Evolutionary conservation across 2,797 vertebrate species (phyloP).

Genomic region (Cacajao melanocephalus): DNA sequence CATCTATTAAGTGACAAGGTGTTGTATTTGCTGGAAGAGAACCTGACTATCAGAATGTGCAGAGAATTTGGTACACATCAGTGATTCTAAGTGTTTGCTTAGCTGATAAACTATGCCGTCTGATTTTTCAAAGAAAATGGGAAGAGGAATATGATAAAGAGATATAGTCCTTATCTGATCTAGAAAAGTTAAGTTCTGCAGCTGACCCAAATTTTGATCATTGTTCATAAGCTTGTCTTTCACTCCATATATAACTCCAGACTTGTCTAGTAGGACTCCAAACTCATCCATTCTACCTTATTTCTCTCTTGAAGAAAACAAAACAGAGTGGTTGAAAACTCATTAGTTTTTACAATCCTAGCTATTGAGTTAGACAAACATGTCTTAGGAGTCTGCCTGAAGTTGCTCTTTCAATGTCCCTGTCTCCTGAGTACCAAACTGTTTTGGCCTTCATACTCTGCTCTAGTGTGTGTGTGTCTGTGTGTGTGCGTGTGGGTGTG

Average conservation of each 20-base stretch:
- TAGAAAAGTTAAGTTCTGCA: neutral
- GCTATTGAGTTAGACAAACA: neutral
- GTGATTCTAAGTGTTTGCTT: neutral
- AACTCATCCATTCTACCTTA: neutral
- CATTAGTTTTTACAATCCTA: neutral
- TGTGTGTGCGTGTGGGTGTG: too few species aligned
- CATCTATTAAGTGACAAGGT: neutral
- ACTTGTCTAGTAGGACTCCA: neutral
- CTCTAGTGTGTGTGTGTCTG: too few species aligned
- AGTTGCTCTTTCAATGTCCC: neutral
- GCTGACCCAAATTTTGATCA: neutral
- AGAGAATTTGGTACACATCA: neutral
- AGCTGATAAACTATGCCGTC: neutral
- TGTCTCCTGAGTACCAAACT: neutral
- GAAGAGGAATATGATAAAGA: neutral
- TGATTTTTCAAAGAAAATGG: constrained; percentile 27
- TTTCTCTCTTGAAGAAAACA: constrained; percentile 4
- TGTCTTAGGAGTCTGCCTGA: neutral
- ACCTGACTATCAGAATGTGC: neutral
- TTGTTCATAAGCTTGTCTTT: neutral
- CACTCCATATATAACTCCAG: neutral
- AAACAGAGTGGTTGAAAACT: neutral
- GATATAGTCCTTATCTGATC: neutral
- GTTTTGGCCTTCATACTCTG: neutral
- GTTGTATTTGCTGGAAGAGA: neutral